phyloP scores from a whole-genome alignment of 2,113 vertebrate genomes.

The Phalacrocorax brasilianus region DNA sequence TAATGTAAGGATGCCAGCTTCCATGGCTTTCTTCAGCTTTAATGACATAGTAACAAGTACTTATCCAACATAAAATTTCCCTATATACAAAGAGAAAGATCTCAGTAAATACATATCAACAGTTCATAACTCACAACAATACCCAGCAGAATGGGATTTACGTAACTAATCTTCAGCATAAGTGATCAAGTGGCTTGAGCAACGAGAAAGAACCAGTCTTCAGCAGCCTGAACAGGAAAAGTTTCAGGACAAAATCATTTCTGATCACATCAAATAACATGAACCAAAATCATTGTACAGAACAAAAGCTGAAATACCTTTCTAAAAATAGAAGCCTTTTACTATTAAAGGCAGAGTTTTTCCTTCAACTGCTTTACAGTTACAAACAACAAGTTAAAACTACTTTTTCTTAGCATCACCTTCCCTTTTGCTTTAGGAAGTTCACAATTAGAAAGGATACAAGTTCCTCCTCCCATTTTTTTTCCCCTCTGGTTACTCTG shows the following conservation, averaged over 20 bases:
- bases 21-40: not conserved
- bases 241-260: constrained; percentile 25
- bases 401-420: not conserved
- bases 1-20: not conserved
- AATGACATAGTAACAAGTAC: not conserved
- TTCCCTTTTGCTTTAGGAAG: not conserved
- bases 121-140: not conserved
- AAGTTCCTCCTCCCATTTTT: not conserved
- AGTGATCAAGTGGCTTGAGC: not conserved
- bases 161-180: constrained; percentile 1
- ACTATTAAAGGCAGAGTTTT: not conserved
- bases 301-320: not conserved
- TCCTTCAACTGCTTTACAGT: not conserved
- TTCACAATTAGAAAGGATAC: not conserved
- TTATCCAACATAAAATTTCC: not conserved
- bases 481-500: not conserved
- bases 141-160: not conserved
- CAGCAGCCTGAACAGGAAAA: not conserved
- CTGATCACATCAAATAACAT: not conserved
- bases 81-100: not conserved
- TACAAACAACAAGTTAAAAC: not conserved
- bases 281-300: not conserved
- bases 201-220: constrained; percentile 6
- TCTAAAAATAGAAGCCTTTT: constrained; percentile 11
- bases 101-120: not conserved